Evolutionary conservation across 2,888 invertebrate species (phyloP).

Genomic region (Alloplasta piceator): DNA sequence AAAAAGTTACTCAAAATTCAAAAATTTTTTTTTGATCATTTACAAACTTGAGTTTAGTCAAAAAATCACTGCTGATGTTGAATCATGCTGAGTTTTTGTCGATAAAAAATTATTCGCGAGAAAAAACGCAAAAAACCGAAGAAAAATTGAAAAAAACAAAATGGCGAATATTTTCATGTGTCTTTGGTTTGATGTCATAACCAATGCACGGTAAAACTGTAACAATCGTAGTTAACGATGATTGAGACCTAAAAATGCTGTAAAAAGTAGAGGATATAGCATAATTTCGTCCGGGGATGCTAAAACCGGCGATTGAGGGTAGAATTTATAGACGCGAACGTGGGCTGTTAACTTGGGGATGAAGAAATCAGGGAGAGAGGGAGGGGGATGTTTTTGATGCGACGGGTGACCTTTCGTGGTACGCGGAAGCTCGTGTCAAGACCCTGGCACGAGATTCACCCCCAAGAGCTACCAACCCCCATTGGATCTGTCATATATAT

Average conservation of each 20-base stretch:
- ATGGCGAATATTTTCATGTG: background rate
- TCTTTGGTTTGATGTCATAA: conserved; percentile 5
- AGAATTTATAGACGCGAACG: conserved; percentile 19
- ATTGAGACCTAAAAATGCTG: conserved; percentile 19
- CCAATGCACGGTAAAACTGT: background rate
- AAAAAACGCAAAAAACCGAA: too few relatives aligned
- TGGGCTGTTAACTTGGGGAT: conserved; percentile 19
- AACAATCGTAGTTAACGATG: conserved; percentile 24
- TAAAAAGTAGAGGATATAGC: conserved; percentile 1
- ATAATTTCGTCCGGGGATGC: background rate
- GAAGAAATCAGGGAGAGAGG: conserved; percentile 7
- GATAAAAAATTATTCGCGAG: too few relatives aligned
- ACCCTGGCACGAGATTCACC: conserved; percentile 46
- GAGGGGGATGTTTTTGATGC: conserved; percentile 42
- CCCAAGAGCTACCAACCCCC: conserved; percentile 28
- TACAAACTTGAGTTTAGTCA: too few relatives aligned
- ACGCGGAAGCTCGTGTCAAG: conserved; percentile 57
- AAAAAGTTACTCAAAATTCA: too few relatives aligned
- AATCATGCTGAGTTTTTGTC: too few relatives aligned
- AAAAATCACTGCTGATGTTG: too few relatives aligned
- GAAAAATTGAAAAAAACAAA: too few relatives aligned
- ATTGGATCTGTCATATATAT: too few relatives aligned
- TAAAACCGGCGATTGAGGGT: conserved; percentile 5
- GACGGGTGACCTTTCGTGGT: conserved; percentile 53
- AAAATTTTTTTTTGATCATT: too few relatives aligned